phyloP scores from a whole-genome alignment of 2,888 invertebrate species.

The Margaritifera margaritifera region DNA sequence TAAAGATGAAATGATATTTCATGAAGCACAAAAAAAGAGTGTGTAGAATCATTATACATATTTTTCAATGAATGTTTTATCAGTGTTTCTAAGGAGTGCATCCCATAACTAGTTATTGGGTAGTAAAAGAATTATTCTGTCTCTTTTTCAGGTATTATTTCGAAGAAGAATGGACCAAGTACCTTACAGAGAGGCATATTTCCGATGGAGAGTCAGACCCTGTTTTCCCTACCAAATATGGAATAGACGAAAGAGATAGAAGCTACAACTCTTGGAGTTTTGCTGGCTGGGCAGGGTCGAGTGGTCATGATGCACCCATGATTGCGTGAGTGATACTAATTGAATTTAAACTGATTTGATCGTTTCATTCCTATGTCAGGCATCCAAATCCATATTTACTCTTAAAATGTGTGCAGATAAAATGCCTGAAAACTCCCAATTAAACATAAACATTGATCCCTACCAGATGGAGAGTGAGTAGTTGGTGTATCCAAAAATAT shows the following conservation, averaged over 20 bases:
- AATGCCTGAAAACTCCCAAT: too few relatives aligned
- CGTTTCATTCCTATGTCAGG: too few relatives aligned
- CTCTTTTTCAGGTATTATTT: constrained; percentile 61
- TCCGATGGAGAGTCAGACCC: constrained; percentile 53
- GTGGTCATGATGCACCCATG: constrained; percentile 72
- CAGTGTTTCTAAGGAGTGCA: too few relatives aligned
- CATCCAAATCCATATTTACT: too few relatives aligned
- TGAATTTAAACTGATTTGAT: background rate
- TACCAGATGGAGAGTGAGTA: too few relatives aligned
- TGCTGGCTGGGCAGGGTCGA: constrained; percentile 69
- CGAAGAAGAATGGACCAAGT: constrained; percentile 56
- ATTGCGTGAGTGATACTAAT: constrained; percentile 61
- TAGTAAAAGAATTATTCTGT: too few relatives aligned
- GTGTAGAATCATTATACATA: background rate
- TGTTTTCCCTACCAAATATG: constrained; percentile 59
- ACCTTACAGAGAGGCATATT: constrained; percentile 54
- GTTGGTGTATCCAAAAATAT: too few relatives aligned
- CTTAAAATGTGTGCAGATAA: too few relatives aligned
- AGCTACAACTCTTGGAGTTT: constrained; percentile 65
- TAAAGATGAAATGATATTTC: too few relatives aligned
- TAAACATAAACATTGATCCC: too few relatives aligned
- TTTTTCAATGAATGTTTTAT: background rate
- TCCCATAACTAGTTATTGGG: too few relatives aligned
- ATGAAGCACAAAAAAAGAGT: too few relatives aligned
- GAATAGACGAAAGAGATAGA: constrained; percentile 60